Evolutionary conservation across 92 coral and sea anemone genomes (phyloP), one percentile per base, ranked within the genome.

Genomic region (Umimayanthus chanpuru): DNA sequence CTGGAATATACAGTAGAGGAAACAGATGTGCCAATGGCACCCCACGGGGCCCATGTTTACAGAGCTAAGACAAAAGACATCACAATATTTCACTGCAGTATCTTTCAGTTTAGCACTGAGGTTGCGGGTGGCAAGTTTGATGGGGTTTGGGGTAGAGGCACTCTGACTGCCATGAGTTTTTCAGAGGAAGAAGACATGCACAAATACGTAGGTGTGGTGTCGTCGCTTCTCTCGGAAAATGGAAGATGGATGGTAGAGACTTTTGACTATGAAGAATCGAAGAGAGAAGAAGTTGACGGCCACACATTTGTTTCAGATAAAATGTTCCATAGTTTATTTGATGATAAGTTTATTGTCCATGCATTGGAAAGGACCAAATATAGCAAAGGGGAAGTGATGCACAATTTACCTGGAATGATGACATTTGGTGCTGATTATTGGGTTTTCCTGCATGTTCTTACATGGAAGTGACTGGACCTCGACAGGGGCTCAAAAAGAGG

Each of bases 71-170:
- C 78, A 78, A 92, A 86, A 50, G 85, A 85, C 76, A 93, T 94
- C 89, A 91, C 85, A 0, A 91, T 94, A 71, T 93, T 89, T 39
- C 89, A 67, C 26, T 74, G 91, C 80, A 93, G 86, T 81, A 70
- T 94, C 26, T 92, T 92, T 49, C 53, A 71, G 20, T 66, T 85
- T 26, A 66, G 85, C 0, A 79, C 39, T n/a, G 90, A 79, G 32
- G 75, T 88, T 29, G 36, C 86, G 3, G 94, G 92, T n/a, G 94
- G 92, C 2, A 36, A 61, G n/a, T 91, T 94, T 89, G 94, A 94
- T 58, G 98, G 92, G 0, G 78, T 94, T 2, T 94, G 98, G 98
- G 98, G 92, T 39, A 79, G 98, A 65, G 93, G 91, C 4, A 89
- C 96, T 6, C 28, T 94, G 50, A 73, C 89, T 50, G 93, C 98